phyloP scores from a whole-genome alignment of 2,113 vertebrate genomes.

The Alligator sinensis region DNA sequence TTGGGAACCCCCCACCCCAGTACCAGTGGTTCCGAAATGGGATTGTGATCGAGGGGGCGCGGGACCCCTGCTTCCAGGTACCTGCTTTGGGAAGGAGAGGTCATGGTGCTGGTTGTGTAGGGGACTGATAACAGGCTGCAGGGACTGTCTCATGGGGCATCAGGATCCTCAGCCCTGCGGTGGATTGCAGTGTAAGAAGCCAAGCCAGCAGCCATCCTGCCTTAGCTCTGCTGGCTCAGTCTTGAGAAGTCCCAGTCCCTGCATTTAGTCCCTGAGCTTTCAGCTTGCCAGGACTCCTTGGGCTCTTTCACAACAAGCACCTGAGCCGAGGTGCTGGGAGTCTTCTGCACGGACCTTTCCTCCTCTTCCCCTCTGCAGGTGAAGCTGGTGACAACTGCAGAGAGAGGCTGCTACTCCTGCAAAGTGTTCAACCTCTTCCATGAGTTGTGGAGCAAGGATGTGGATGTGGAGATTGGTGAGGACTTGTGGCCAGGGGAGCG shows the following conservation, averaged over 20 bases:
- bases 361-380: background rate
- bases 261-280: background rate
- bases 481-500: background rate
- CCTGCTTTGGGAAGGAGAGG: background rate
- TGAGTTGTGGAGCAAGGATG: slow-evolving; percentile 80
- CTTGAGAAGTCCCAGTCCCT: background rate
- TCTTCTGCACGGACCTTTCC: background rate
- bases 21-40: slow-evolving; percentile 87
- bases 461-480: slow-evolving; percentile 82
- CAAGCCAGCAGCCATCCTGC: background rate
- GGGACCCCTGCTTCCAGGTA: slow-evolving; percentile 74
- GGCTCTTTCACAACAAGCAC: too few species aligned
- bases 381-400: slow-evolving; percentile 81
- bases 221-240: background rate
- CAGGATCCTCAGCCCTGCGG: background rate
- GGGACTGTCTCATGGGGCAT: background rate
- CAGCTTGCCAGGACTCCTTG: background rate
- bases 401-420: slow-evolving; percentile 85
- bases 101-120: background rate
- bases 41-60: slow-evolving; percentile 64
- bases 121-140: background rate
- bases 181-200: background rate
- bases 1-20: slow-evolving; percentile 84
- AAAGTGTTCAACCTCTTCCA: slow-evolving; percentile 85
- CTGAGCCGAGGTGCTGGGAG: too few species aligned